phyloP scores from a whole-genome alignment of 2,797 vertebrate species.

The Clarias platycephalus region DNA sequence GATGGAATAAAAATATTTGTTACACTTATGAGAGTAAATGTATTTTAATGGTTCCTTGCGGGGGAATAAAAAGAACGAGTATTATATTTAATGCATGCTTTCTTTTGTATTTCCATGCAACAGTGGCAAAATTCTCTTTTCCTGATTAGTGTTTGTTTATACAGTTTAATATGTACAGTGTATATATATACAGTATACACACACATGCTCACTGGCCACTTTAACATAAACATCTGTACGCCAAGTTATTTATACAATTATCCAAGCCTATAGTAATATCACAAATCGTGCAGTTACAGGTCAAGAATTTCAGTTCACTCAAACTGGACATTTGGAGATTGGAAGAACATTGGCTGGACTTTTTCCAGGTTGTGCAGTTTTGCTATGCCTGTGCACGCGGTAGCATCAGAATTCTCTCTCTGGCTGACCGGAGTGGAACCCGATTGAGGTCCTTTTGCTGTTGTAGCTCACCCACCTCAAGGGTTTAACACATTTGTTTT shows the following conservation, averaged over 20 bases:
- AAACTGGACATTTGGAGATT: background rate
- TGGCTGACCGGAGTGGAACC: background rate
- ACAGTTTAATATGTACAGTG: too few relatives aligned
- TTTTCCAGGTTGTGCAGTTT: background rate
- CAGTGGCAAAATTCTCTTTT: background rate
- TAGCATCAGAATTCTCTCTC: background rate
- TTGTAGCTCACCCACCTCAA: background rate
- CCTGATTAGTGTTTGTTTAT: too few relatives aligned
- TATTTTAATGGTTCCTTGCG: background rate
- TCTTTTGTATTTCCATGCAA: background rate
- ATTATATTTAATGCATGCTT: background rate
- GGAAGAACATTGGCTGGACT: background rate
- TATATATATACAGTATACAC: background rate
- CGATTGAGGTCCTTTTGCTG: background rate
- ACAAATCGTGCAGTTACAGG: background rate
- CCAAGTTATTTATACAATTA: background rate
- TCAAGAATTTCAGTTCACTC: background rate
- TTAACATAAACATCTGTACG: background rate
- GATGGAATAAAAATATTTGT: background rate
- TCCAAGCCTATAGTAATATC: background rate
- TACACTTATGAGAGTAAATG: background rate
- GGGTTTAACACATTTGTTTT: background rate
- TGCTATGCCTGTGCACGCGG: background rate
- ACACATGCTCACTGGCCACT: background rate
- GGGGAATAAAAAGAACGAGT: background rate